Evolutionary conservation across 1,140 invertebrate species (phyloP).

Genomic region (Brachionus rotundiformis): DNA sequence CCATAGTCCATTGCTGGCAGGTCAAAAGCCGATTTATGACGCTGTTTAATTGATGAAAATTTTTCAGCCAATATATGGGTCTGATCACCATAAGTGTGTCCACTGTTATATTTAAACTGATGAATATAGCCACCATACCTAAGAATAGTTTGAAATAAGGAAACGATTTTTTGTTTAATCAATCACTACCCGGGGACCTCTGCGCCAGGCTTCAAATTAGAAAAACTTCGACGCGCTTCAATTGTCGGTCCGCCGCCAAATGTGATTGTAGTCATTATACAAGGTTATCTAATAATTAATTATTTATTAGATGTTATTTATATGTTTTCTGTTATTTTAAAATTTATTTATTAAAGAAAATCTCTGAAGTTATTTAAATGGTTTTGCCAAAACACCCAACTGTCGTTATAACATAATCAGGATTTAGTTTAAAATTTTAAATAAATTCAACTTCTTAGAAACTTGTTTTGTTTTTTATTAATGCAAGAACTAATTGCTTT

Average conservation of each 20-base stretch:
- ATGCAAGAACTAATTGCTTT: conserved; percentile 41
- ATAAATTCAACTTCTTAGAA: conserved; percentile 36
- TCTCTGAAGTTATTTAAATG: not conserved
- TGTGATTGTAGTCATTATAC: conserved; percentile 60
- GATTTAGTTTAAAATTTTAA: conserved; percentile 18
- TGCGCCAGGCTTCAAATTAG: conserved; percentile 60
- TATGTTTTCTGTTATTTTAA: conserved; percentile 3
- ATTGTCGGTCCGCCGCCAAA: conserved; percentile 62
- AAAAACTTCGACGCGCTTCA: conserved; percentile 60
- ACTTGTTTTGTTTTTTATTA: conserved; percentile 30
- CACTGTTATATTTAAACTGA: conserved; percentile 62
- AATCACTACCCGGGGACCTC: conserved; percentile 63
- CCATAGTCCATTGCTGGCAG: not conserved
- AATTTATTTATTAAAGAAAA: not conserved
- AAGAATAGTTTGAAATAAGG: not conserved
- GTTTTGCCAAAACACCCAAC: not conserved
- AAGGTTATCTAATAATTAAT: conserved; percentile 5
- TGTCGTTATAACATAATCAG: conserved; percentile 16
- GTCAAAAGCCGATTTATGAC: conserved; percentile 30
- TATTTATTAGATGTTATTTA: not conserved
- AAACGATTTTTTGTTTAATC: not conserved
- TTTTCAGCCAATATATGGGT: conserved; percentile 61
- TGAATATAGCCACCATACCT: conserved; percentile 64
- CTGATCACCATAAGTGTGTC: conserved; percentile 63
- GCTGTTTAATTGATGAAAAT: conserved; percentile 17